Evolutionary conservation across 1,140 invertebrate genomes (phyloP).

Genomic region (Pararge aegeria): DNA sequence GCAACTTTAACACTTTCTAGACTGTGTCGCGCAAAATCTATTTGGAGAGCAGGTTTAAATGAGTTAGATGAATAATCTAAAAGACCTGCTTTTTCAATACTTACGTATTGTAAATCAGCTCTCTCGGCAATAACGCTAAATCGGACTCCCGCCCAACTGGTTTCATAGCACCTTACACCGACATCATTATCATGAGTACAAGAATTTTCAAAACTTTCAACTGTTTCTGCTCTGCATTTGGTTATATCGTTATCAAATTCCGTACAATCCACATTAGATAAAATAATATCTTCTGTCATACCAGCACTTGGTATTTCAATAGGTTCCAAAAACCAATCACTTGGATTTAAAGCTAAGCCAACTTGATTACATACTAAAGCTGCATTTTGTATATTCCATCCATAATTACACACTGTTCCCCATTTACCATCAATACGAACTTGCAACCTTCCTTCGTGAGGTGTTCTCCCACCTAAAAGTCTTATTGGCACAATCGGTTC

Average conservation of each 20-base stretch:
- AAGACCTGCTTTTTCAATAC: constrained; percentile 95
- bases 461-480: constrained; percentile 87
- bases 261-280: constrained; percentile 94
- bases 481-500: constrained; percentile 84
- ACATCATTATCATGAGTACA: constrained; percentile 94
- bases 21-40: constrained; percentile 97
- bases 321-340: constrained; percentile 93
- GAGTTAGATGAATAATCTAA: constrained; percentile 94
- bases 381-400: constrained; percentile 96
- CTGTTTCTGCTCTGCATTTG: constrained; percentile 90
- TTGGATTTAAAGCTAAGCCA: constrained; percentile 94
- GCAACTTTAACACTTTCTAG: constrained; percentile 90
- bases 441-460: constrained; percentile 90
- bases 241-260: constrained; percentile 96
- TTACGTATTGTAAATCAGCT: constrained; percentile 92
- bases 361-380: constrained; percentile 97
- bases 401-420: constrained; percentile 98
- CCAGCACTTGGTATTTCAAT: constrained; percentile 90
- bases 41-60: constrained; percentile 96
- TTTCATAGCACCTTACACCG: constrained; percentile 92
- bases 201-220: constrained; percentile 92
- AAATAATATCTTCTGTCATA: constrained; percentile 86
- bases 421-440: constrained; percentile 91
- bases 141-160: constrained; percentile 95
- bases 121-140: constrained; percentile 93